Evolutionary conservation across 2,797 vertebrate genomes (phyloP), one percentile per base, ranked within the genome.

Genomic region (Gallinago solitaria): DNA sequence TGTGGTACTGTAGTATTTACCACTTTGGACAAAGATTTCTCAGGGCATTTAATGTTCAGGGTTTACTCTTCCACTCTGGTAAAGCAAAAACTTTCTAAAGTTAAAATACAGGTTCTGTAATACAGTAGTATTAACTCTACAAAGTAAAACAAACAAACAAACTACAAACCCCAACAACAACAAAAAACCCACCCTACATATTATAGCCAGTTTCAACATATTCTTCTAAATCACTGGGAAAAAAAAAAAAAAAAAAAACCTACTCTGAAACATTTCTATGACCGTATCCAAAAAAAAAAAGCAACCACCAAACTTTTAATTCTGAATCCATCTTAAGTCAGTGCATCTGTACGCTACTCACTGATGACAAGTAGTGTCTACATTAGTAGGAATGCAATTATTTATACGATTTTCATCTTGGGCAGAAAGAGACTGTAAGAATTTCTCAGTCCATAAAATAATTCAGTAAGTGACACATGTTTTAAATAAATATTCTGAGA

Each of bases 351-450:
- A 65, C 33, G 89, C 35, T 16, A 64, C 48, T 83, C 65, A 77
- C 5, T 9, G 70, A 35, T 39, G 18, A 81, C 39, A 91, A 83
- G 32, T 57, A 71, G 67, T 50, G 16, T 63, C 71, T 81, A 75
- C 50, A 20, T 83, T 51, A 95, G 88, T n/a, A 67, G 25, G 10
- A 73, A 83, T 81, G 91, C 37, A 91, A 59, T 92, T 91, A 94
- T 79, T 83, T 19, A 48, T 79, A 37, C 15, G 32, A 75, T 93
- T 87, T 89, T 84, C 70, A 90, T 64, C 21, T 67, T 57, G 27
- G 45, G 48, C 33, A 78, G 50, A 88, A 76, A 71, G 45, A 77
- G 13, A 73, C 23, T 7, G 2, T 25, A 74, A 94, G 28, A 63
- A 61, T 45, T 68, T 76, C 39, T 48, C 83, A 86, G 48, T 91